Conservation (phyloP, 2,797 vertebrate species). For the Odontamblyopus rebecca region DNA sequence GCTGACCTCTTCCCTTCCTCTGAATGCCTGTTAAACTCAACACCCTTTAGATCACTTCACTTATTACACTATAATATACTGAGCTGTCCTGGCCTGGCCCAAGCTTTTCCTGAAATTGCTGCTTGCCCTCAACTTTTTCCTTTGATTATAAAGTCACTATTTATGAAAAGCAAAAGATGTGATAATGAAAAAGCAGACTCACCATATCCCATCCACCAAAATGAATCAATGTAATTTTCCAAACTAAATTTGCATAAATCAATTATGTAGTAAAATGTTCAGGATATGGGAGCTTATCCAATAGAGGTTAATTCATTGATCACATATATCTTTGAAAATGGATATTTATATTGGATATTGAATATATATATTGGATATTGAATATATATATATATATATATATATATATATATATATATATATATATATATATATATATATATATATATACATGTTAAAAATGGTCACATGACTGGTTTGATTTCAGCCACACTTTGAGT, state of each 20-base stretch:
- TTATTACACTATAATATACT: slow-evolving; percentile 28
- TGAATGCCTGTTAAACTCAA: slow-evolving; percentile 59
- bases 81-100: background rate
- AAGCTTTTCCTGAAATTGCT: slow-evolving; percentile 1
- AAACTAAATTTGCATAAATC: slow-evolving; percentile 58
- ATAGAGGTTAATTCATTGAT: no score
- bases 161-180: slow-evolving; percentile 18
- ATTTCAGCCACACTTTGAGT: no score
- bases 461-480: no score
- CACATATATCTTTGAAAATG: no score
- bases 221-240: slow-evolving; percentile 54
- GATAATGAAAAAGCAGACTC: slow-evolving; percentile 56
- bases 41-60: slow-evolving; percentile 24
- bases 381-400: no score
- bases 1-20: slow-evolving; percentile 63
- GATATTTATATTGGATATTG: no score
- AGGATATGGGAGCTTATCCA: no score
- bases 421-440: no score
- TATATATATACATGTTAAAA: no score
- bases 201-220: slow-evolving; percentile 34
- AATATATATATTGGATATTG: no score
- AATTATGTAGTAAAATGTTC: slow-evolving; percentile 24
- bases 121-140: slow-evolving; percentile 1
- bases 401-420: no score
- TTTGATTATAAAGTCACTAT: background rate